Conservation (phyloP, 2,797 vertebrate species). For the Alcedo quadribrachys region DNA sequence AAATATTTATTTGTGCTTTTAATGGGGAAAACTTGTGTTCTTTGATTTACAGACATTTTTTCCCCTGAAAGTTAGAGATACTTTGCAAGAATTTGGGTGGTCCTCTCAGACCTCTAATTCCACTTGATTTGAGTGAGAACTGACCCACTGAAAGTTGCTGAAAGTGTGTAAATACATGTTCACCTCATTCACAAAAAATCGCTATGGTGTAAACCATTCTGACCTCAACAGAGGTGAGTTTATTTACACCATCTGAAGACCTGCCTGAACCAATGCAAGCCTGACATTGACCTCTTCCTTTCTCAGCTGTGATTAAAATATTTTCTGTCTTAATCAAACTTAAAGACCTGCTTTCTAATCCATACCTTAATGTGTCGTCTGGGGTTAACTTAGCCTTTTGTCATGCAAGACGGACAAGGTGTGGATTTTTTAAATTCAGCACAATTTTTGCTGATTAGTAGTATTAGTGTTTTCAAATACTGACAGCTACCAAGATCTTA, state of each 20-base stretch:
- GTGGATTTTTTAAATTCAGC: background rate
- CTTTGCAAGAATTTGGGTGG: background rate
- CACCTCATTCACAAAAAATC: background rate
- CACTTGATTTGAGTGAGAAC: background rate
- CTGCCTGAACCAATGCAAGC: background rate
- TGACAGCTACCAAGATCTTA: background rate
- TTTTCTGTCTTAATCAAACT: background rate
- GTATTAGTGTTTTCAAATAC: background rate
- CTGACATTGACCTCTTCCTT: conserved; percentile 3
- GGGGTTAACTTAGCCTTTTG: background rate
- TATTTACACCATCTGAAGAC: background rate
- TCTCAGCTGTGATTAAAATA: conserved; percentile 1
- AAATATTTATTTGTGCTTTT: background rate
- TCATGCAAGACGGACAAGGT: background rate
- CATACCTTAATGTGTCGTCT: background rate
- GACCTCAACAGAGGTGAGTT: background rate
- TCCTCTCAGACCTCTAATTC: background rate
- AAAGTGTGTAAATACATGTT: background rate
- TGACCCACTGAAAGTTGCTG: background rate
- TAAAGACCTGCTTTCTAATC: background rate
- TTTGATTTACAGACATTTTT: background rate
- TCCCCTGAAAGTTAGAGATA: background rate
- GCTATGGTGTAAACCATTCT: background rate
- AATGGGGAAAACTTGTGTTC: background rate
- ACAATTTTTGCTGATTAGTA: background rate